Percentiles rank a stretch among this genome's conserved stretches.
These are phyloP conservation scores for Sander lucioperca DNA, from an alignment of 2,113 vertebrate genomes.

Conservation along the genomic window DNA sequence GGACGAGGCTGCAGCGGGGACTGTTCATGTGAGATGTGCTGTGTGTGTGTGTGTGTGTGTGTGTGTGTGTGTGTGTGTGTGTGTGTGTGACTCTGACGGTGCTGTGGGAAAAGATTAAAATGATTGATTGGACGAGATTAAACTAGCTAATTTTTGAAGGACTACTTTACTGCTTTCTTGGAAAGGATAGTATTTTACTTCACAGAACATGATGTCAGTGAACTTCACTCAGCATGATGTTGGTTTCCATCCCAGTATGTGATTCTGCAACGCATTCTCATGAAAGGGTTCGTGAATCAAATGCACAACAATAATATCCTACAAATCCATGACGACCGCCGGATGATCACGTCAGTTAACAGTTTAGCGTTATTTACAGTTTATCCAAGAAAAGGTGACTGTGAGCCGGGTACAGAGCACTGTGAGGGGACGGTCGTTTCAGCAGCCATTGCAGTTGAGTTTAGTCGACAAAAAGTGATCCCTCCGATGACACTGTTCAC, in stretches of 20 bases:
- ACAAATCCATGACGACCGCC: too few species aligned
- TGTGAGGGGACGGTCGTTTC: too few species aligned
- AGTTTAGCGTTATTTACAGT: too few species aligned
- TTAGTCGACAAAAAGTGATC: too few species aligned
- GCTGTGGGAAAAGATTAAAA: constrained; percentile 16
- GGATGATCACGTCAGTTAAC: too few species aligned
- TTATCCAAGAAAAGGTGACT: too few species aligned
- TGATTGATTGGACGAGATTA: constrained; percentile 22
- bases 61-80: too few species aligned
- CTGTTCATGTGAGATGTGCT: constrained; percentile 10
- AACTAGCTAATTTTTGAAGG: constrained; percentile 10
- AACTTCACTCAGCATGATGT: neutral
- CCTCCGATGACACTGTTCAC: neutral
- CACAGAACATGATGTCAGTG: neutral
- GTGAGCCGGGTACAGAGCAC: too few species aligned
- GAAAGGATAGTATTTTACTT: neutral
- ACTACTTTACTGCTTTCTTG: neutral
- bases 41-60: neutral
- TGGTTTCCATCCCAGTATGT: neutral
- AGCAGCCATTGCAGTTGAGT: too few species aligned
- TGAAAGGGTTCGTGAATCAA: too few species aligned
- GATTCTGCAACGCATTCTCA: neutral
- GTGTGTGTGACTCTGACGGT: neutral
- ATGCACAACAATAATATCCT: too few species aligned
- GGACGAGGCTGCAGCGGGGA: neutral